These are phyloP conservation scores for Plotosus lineatus DNA, from an alignment of 2,113 vertebrate genomes.

Conservation along the genomic window DNA sequence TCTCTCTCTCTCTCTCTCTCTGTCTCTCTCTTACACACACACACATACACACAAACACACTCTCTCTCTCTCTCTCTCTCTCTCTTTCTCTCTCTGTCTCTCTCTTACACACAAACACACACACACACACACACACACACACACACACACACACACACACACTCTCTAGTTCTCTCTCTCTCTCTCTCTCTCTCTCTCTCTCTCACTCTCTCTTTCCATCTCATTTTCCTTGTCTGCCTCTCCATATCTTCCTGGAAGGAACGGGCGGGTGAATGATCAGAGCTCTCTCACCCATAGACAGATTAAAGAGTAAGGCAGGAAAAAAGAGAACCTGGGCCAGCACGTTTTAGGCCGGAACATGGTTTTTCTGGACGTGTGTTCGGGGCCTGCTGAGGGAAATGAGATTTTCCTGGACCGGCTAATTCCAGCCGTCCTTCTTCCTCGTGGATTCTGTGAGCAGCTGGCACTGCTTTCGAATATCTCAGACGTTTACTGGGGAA, in stretches of 20 bases:
- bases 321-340: constrained; percentile 43
- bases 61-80: too few relatives aligned
- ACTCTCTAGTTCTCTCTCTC: not conserved
- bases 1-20: too few relatives aligned
- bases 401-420: constrained; percentile 35
- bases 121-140: too few relatives aligned
- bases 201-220: not conserved
- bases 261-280: constrained; percentile 25
- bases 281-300: constrained; percentile 44
- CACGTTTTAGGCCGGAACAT: constrained; percentile 44
- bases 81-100: too few relatives aligned
- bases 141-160: too few relatives aligned
- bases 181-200: not conserved
- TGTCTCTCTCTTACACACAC: too few relatives aligned
- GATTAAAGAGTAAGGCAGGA: constrained; percentile 50
- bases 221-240: constrained; percentile 2
- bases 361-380: constrained; percentile 30
- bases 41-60: too few relatives aligned
- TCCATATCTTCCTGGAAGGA: constrained; percentile 42
- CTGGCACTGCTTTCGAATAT: constrained; percentile 50
- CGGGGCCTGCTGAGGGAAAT: constrained; percentile 19
- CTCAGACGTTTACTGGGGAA: constrained; percentile 34
- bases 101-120: too few relatives aligned
- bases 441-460: constrained; percentile 45
- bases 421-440: constrained; percentile 44